Base-by-base conservation (phyloP, 2,797 vertebrate genomes). In the Leptodactylus fallax region DNA sequence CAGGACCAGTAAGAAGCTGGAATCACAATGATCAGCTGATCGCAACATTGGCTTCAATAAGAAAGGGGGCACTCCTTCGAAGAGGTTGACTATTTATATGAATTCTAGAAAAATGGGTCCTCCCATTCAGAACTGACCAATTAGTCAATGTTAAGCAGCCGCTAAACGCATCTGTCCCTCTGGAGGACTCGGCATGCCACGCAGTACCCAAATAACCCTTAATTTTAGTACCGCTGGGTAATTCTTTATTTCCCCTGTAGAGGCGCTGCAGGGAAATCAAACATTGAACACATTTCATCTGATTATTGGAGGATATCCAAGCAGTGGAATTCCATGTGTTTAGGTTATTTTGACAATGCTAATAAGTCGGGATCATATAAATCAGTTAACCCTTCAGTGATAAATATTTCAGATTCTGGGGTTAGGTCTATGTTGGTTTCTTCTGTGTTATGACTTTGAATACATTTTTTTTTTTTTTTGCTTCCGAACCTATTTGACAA, bases 401-500 rank as follows among this genome's bases (percentile, higher is more conserved):
- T 36, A 7, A 36, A 17, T 19, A 0, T 27, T 9, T 16, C 7
- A 12, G 21, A 0, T 13, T 23, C 23, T 47, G 0, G 51, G n/a
- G 51, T n/a, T 51, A n/a, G 11, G 21, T 23, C 19, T 77, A 1
- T n/a, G 47, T 7, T 53, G 21, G 23, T 6, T 36, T 19, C 17
- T 23, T 27, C 55, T 6, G 8, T 79, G 17, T 45, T 21, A 10
- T 7, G 36, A 21, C 25, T 60, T 21, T 23, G 17, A 60, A 6
- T 7, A 19, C 10, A 21, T 36, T 19, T 79, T 36, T 49, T 21
- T 36, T 49, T 21, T 60, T 72, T 45, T 13, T 53, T 47, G 63
- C 74, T 84, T 51, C 36, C 25, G 56, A 79, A 69, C 72, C 21
- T 55, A 47, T 53, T 36, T 80, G 82, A 53, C 78, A 49, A 72